These are phyloP conservation scores for Tupaia tana DNA, from an alignment of 2,113 vertebrate genomes.

Conservation along the genomic window DNA sequence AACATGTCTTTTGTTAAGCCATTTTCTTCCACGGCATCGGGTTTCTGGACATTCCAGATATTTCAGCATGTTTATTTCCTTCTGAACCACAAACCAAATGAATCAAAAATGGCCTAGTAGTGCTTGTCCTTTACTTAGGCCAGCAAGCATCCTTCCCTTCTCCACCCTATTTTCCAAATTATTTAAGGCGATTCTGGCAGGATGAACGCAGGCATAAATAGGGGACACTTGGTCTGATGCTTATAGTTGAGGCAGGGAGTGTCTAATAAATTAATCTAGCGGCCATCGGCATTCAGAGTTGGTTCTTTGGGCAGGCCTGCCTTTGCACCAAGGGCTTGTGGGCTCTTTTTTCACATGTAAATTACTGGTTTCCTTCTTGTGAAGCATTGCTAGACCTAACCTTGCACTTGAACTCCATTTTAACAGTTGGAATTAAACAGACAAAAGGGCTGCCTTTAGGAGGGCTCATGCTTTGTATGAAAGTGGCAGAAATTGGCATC, in stretches of 20 bases:
- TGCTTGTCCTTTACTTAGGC: not conserved
- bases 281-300: not conserved
- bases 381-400: not conserved
- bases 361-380: not conserved
- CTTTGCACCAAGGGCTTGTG: not conserved
- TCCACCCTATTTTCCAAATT: too few relatives aligned
- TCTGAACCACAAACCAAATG: not conserved
- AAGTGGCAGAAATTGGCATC: not conserved
- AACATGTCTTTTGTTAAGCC: constrained; percentile 34
- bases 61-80: constrained; percentile 6
- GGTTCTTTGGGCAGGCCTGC: not conserved
- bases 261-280: not conserved
- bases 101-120: constrained; percentile 8
- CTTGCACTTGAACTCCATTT: not conserved
- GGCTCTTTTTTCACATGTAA: not conserved
- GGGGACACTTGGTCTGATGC: not conserved
- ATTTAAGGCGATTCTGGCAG: not conserved
- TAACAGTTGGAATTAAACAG: not conserved
- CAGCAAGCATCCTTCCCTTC: not conserved
- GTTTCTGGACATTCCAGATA: constrained; percentile 31
- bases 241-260: not conserved
- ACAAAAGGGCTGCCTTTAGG: not conserved
- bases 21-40: not conserved
- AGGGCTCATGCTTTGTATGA: not conserved
- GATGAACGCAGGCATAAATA: not conserved